Base-by-base conservation (phyloP, 1,140 invertebrate genomes). In the Pomacea maculata region DNA sequence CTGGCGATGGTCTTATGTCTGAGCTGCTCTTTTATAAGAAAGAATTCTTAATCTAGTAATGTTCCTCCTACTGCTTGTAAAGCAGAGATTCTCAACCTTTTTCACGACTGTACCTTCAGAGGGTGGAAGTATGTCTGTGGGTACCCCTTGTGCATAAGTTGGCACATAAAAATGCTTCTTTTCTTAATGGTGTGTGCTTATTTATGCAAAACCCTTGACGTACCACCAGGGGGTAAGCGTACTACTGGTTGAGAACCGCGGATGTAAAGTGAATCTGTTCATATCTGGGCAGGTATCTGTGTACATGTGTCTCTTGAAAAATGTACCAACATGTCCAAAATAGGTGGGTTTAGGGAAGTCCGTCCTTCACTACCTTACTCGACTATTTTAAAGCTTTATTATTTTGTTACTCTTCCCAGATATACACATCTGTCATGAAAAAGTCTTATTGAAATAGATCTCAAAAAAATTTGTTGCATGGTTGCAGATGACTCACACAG, bases 331-430 rank as follows among this genome's bases (percentile, higher is more conserved):
- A 65, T 65, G 7, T 65, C 17, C 64, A 65, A n/a, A n/a, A n/a
- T 65, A 4, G n/a, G 7, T 65, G 64, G 25, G 25, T 25, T 25
- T 25, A 25, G 25, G 64, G 64, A 17, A 65, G n/a, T 65, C 7
- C 3, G 17, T 17, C 64, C 64, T 65, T 65, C 11, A 14, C 0
- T 52, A 19, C 11, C 68, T 68, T 12, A 34, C 54, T 29, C 14
- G 15, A 25, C 21, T 34, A 45, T 25, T 25, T 25, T 25, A 71
- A 11, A 11, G 19, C 78, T 10, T 14, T 55, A 11, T 17, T 78
- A 17, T 74, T 45, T 72, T 68, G 74, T 80, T 80, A 67, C 83
- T 80, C 70, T 79, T 85, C 80, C 21, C 80, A 88, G 88, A 88
- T 84, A 87, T 88, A n/a, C 80, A 85, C 65, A 86, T 88, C 84